Evolutionary conservation across 2,888 invertebrate species (phyloP).

Genomic region (Sinohyriopsis cumingii): DNA sequence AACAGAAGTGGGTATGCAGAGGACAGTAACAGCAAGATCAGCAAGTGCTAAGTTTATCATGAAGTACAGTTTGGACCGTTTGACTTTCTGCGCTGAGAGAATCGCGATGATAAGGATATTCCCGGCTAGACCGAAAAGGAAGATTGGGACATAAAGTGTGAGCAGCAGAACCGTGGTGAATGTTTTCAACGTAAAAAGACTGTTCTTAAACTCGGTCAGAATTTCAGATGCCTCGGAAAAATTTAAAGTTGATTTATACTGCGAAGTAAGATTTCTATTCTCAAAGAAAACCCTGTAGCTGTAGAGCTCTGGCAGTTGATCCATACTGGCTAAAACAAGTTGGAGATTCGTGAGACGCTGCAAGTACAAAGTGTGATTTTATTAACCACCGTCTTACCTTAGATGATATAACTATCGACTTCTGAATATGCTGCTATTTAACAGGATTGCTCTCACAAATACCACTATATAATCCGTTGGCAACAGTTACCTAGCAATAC

Average conservation of each 20-base stretch:
- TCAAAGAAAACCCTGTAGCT: constrained; percentile 26
- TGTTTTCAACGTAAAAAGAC: constrained; percentile 30
- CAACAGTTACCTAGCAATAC: too few relatives aligned
- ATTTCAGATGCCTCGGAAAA: constrained; percentile 35
- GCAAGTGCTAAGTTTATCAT: constrained; percentile 84
- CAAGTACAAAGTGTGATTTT: too few relatives aligned
- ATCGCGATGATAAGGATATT: constrained; percentile 57
- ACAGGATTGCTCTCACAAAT: too few relatives aligned
- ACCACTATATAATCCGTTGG: too few relatives aligned
- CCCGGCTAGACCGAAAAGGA: constrained; percentile 52
- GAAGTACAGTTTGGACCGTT: constrained; percentile 77
- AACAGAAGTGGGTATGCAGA: constrained; percentile 83
- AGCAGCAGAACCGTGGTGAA: constrained; percentile 50
- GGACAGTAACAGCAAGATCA: constrained; percentile 84
- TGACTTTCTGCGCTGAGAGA: constrained; percentile 41
- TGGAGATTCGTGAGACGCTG: too few relatives aligned
- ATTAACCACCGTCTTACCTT: too few relatives aligned
- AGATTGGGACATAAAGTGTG: constrained; percentile 52
- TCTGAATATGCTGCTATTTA: too few relatives aligned
- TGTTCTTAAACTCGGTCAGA: constrained; percentile 35
- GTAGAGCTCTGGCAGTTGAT: constrained; percentile 34
- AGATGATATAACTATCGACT: too few relatives aligned
- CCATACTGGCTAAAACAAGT: constrained; percentile 21
- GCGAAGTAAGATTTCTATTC: constrained; percentile 13
- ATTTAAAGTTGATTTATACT: constrained; percentile 25